These are phyloP conservation scores for Drosophila antonietae DNA, from an alignment of 2,888 invertebrate genomes.

Conservation along the genomic window DNA sequence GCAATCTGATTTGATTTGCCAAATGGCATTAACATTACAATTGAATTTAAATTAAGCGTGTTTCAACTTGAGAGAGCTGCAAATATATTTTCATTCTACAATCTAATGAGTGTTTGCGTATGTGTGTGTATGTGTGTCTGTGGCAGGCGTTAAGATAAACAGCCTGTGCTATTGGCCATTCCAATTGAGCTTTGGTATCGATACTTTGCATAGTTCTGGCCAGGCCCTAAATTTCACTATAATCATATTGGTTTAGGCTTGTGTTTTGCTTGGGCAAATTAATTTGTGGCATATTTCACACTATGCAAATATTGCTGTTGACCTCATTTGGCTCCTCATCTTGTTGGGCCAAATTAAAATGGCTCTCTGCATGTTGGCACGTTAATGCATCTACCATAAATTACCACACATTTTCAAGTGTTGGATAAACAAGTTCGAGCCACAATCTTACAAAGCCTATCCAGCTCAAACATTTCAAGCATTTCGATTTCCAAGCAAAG, in stretches of 20 bases:
- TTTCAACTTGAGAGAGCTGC: conserved; percentile 21
- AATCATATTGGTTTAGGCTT: conserved; percentile 12
- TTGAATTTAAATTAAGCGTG: conserved; percentile 46
- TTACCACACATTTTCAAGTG: conserved; percentile 28
- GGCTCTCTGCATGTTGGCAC: conserved; percentile 7
- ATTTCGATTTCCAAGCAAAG: background rate
- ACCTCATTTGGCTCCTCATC: background rate
- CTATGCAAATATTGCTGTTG: conserved; percentile 18
- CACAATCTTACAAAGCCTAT: background rate
- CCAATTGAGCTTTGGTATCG: conserved; percentile 16
- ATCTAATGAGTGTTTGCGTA: background rate
- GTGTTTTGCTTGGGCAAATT: conserved; percentile 26
- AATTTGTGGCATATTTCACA: conserved; percentile 39
- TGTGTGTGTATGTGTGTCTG: background rate
- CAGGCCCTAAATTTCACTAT: conserved; percentile 12
- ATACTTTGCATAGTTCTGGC: conserved; percentile 10
- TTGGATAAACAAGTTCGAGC: conserved; percentile 22
- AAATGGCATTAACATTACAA: conserved; percentile 54
- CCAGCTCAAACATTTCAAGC: background rate
- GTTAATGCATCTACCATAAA: conserved; percentile 22
- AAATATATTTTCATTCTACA: background rate
- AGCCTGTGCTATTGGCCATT: background rate
- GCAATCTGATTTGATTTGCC: conserved; percentile 17
- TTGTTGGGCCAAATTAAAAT: conserved; percentile 15
- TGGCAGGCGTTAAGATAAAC: conserved; percentile 29